Evolutionary conservation across 2,888 invertebrate species (phyloP).

Genomic region (Octonoba sinensis): DNA sequence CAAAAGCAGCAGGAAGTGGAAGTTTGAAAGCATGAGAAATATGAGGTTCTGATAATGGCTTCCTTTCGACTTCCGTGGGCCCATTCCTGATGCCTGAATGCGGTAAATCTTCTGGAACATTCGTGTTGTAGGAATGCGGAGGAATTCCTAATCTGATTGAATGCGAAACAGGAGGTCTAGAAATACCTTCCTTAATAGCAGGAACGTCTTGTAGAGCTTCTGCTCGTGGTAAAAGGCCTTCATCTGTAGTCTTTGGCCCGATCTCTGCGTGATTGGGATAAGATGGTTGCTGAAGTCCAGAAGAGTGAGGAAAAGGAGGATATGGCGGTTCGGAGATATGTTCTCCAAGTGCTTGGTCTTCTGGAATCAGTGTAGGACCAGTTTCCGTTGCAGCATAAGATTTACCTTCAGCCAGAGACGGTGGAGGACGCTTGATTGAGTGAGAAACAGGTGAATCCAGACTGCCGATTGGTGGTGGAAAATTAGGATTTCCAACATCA

Average conservation of each 20-base stretch:
- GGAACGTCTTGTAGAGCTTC: background rate
- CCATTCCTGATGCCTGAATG: background rate
- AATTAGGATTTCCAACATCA: background rate
- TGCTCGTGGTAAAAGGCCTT: background rate
- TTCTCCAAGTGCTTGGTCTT: background rate
- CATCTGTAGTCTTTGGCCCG: background rate
- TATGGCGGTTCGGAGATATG: background rate
- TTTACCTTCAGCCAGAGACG: background rate
- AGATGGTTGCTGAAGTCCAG: background rate
- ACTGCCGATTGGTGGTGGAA: too few species aligned
- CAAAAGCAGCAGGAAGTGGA: background rate
- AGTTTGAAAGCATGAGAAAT: slow-evolving; percentile 40
- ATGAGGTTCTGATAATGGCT: background rate
- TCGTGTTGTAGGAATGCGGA: background rate
- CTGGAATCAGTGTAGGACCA: background rate
- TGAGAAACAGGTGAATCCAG: background rate
- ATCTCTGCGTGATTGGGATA: background rate
- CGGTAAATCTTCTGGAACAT: too few species aligned
- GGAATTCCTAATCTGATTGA: background rate
- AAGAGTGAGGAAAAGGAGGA: background rate
- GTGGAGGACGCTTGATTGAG: background rate
- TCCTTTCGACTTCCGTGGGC: too few species aligned
- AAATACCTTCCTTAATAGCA: background rate
- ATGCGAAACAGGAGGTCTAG: slow-evolving; percentile 15
- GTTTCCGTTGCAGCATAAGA: background rate